These are phyloP conservation scores for Anastrepha ludens DNA, from an alignment of 1,140 invertebrate genomes.

Conservation along the genomic window DNA sequence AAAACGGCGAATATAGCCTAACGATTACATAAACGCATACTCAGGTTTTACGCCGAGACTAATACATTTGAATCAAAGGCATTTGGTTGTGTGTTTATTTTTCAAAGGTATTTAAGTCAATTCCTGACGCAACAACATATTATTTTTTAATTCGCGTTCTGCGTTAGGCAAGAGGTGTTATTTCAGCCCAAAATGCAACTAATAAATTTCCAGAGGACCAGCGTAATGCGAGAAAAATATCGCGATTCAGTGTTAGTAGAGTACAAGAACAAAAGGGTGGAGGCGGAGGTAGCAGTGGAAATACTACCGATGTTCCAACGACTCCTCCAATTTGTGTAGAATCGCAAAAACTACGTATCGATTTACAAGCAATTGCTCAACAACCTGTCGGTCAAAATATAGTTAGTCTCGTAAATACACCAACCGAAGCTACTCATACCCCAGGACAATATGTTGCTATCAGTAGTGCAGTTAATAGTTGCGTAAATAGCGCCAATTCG, in stretches of 20 bases:
- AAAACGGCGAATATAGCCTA: too few species aligned
- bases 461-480: conserved; percentile 60
- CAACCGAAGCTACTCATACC: conserved; percentile 65
- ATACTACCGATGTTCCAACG: not conserved
- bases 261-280: conserved; percentile 67
- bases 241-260: conserved; percentile 71
- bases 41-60: too few species aligned
- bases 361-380: conserved; percentile 61
- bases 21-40: too few species aligned
- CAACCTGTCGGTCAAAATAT: conserved; percentile 48
- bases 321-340: not conserved
- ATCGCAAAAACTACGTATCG: conserved; percentile 65
- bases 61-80: too few species aligned
- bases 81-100: too few species aligned
- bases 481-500: not conserved
- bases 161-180: not conserved
- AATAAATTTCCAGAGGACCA: conserved; percentile 17
- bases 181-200: not conserved
- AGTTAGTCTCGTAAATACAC: conserved; percentile 67
- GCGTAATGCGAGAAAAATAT: conserved; percentile 64
- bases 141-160: too few species aligned
- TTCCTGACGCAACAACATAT: too few species aligned
- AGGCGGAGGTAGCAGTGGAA: conserved; percentile 56
- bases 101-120: too few species aligned
- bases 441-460: conserved; percentile 66